Conservation (phyloP, 2,113 vertebrate genomes). For the Tragelaphus strepsiceros region DNA sequence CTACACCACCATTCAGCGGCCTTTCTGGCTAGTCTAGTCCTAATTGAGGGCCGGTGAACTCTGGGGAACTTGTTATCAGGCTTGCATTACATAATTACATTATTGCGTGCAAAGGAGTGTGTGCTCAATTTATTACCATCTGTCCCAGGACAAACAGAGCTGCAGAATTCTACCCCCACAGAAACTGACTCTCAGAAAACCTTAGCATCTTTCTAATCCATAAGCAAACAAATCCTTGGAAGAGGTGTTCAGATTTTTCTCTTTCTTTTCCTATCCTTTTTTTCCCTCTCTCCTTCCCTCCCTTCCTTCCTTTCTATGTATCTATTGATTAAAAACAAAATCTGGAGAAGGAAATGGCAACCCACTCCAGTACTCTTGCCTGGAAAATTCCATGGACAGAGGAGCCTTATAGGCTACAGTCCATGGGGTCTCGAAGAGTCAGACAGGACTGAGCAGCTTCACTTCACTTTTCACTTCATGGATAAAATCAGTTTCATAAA, state of each 20-base stretch:
- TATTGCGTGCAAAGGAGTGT: conserved; percentile 34
- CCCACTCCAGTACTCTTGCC: background rate
- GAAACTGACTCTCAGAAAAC: background rate
- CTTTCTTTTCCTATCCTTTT: background rate
- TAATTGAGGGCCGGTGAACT: background rate
- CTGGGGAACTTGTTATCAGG: background rate
- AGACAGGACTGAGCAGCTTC: background rate
- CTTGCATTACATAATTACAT: background rate
- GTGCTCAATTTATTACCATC: conserved; percentile 18
- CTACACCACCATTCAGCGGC: background rate
- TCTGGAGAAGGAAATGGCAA: background rate
- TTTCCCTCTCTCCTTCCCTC: background rate
- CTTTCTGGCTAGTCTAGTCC: background rate
- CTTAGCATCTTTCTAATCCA: background rate
- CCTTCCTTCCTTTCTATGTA: background rate
- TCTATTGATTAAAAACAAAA: background rate
- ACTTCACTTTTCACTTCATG: background rate
- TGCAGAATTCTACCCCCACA: background rate
- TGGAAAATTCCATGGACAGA: background rate
- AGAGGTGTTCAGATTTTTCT: background rate
- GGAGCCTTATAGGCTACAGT: background rate
- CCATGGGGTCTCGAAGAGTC: background rate
- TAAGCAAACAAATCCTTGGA: background rate
- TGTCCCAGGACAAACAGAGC: conserved; percentile 24
- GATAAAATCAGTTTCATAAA: background rate